Evolutionary conservation across 2,797 vertebrate genomes (phyloP).

Genomic region (Platalea minor): DNA sequence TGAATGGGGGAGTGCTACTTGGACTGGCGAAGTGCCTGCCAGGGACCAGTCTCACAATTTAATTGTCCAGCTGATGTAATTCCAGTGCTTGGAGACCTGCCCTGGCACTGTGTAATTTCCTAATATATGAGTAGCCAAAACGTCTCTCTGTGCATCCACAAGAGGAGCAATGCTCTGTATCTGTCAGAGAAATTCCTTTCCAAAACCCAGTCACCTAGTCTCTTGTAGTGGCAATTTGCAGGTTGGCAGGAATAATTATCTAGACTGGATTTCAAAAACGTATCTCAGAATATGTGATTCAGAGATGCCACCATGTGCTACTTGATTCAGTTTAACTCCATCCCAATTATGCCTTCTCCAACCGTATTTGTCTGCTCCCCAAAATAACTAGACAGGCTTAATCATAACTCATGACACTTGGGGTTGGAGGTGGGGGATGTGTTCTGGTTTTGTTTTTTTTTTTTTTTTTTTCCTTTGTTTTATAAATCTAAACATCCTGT

Average conservation of each 20-base stretch:
- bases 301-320: background rate
- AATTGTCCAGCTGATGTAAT: background rate
- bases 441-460: rapidly evolving
- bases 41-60: background rate
- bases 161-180: background rate
- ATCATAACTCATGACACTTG: background rate
- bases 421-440: rapidly evolving
- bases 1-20: background rate
- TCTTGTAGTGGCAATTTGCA: background rate
- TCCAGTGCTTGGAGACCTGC: background rate
- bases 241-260: background rate
- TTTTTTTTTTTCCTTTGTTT: background rate
- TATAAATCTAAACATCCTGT: background rate
- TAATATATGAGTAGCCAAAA: background rate
- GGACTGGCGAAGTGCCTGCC: background rate
- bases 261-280: background rate
- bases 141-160: background rate
- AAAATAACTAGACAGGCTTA: background rate
- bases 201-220: background rate
- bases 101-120: background rate
- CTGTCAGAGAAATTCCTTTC: background rate
- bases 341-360: background rate
- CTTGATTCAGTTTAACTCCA: background rate
- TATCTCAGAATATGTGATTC: background rate
- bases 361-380: background rate